Conservation (phyloP, 1,140 invertebrate species). For the Galendromus occidentalis region DNA sequence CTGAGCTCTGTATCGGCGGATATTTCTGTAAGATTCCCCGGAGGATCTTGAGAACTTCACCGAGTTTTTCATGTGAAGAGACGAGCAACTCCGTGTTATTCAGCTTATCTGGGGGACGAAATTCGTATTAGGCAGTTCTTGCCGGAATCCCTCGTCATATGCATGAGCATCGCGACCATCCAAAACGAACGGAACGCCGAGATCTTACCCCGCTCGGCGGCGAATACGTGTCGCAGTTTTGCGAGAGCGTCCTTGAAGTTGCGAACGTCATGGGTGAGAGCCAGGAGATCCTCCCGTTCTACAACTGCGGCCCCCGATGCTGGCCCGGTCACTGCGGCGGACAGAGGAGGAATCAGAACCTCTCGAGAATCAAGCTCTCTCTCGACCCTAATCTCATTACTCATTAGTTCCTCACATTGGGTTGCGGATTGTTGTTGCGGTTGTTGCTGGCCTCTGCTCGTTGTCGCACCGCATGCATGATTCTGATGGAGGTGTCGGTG, state of each 20-base stretch:
- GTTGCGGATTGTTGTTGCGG: neutral
- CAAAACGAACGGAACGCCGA: too few species aligned
- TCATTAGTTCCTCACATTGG: neutral
- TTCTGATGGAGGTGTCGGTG: constrained; percentile 3
- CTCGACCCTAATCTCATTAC: too few species aligned
- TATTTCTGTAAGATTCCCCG: constrained; percentile 34
- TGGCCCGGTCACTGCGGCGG: neutral
- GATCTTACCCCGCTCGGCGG: constrained; percentile 27
- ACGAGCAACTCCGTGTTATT: constrained; percentile 27
- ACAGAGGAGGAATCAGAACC: too few species aligned
- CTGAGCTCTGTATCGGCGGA: constrained; percentile 32
- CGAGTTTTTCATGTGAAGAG: constrained; percentile 32
- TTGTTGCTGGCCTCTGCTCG: neutral
- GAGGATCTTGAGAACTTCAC: constrained; percentile 33
- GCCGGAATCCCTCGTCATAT: too few species aligned
- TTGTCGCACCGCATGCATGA: neutral
- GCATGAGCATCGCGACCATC: too few species aligned
- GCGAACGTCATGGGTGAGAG: constrained; percentile 34
- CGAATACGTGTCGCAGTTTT: constrained; percentile 30
- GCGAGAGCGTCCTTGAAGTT: constrained; percentile 34
- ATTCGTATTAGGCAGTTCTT: too few species aligned
- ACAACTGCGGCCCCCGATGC: constrained; percentile 19
- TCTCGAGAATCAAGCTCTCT: too few species aligned
- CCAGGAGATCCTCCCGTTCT: constrained; percentile 34
- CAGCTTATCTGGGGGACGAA: constrained; percentile 25